phyloP scores from a whole-genome alignment of 2,888 invertebrate species.

The Tuberolachnus salignus region DNA sequence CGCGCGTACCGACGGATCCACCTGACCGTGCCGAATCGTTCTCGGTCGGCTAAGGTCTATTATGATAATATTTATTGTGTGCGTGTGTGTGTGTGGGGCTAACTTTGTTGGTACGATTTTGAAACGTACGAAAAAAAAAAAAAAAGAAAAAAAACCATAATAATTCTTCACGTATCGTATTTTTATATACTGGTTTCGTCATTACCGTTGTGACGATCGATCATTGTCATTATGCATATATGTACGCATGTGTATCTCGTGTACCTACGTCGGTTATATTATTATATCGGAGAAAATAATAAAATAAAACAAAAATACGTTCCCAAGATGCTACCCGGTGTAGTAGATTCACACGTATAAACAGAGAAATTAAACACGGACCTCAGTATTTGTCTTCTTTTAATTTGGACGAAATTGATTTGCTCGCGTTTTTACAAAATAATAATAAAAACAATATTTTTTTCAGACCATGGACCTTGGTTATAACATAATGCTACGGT shows the following conservation, averaged over 20 bases:
- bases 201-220: slow-evolving; percentile 44
- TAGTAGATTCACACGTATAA: too few relatives aligned
- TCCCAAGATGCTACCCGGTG: slow-evolving; percentile 5
- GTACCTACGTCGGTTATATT: background rate
- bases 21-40: slow-evolving; percentile 40
- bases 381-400: background rate
- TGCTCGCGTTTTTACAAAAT: too few relatives aligned
- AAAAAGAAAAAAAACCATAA: background rate
- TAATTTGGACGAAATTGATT: slow-evolving; percentile 34
- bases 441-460: too few relatives aligned
- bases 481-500: too few relatives aligned
- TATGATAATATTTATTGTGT: slow-evolving; percentile 1
- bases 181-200: slow-evolving; percentile 15
- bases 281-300: background rate
- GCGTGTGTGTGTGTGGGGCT: too few relatives aligned
- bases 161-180: background rate
- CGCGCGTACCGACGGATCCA: background rate
- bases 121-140: slow-evolving; percentile 27
- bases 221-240: slow-evolving; percentile 30
- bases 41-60: slow-evolving; percentile 11
- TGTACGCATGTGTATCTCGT: background rate
- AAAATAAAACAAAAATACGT: slow-evolving; percentile 3
- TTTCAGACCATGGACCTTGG: too few relatives aligned
- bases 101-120: slow-evolving; percentile 18
- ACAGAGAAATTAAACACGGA: background rate